These are phyloP conservation scores for Dromaius novaehollandiae DNA, from an alignment of 2,113 vertebrate species.

Conservation along the genomic window DNA sequence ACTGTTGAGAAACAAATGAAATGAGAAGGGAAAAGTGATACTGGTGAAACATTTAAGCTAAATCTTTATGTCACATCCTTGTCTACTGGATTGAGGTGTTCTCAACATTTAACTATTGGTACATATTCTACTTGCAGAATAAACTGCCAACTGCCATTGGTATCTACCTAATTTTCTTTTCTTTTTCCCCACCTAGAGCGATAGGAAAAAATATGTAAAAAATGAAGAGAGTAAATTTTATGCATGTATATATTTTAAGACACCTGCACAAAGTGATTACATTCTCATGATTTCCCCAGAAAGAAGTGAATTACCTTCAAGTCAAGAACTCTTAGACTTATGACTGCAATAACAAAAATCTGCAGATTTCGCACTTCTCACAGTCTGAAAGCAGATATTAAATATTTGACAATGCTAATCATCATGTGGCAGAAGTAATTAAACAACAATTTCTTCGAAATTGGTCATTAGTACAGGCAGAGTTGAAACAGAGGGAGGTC, in stretches of 20 bases:
- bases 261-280: neutral
- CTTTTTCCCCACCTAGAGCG: neutral
- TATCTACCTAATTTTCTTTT: neutral
- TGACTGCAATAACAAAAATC: neutral
- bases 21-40: neutral
- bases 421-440: neutral
- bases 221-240: neutral
- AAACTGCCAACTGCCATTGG: neutral
- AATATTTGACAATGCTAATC: neutral
- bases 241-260: neutral
- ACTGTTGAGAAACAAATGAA: neutral
- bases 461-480: neutral
- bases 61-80: neutral
- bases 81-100: neutral
- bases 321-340: neutral
- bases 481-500: neutral
- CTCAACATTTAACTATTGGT: neutral
- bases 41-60: neutral
- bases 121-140: neutral
- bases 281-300: neutral
- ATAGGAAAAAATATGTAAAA: neutral
- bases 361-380: neutral
- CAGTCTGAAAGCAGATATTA: neutral
- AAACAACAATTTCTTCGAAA: conserved; percentile 9
- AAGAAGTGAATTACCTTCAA: neutral